Conservation (phyloP, 2,113 vertebrate genomes). For the Tetrao urogallus region DNA sequence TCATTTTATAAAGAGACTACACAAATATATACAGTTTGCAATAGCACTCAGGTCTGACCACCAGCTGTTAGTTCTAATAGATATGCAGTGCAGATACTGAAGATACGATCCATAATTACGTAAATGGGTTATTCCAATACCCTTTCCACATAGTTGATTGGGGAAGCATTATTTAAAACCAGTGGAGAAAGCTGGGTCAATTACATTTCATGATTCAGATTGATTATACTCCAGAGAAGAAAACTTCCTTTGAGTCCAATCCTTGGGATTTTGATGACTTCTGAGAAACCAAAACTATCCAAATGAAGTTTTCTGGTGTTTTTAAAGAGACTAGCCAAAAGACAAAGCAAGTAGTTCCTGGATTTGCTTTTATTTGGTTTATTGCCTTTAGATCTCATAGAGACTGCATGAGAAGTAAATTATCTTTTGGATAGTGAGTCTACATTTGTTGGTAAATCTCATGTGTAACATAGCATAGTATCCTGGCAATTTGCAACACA, state of each 20-base stretch:
- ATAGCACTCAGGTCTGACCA: not conserved
- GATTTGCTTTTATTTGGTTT: constrained; percentile 1
- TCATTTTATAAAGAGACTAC: not conserved
- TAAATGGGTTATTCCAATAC: not conserved
- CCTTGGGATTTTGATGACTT: not conserved
- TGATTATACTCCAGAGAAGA: not conserved
- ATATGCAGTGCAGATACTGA: not conserved
- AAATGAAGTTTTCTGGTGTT: not conserved
- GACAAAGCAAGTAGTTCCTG: not conserved
- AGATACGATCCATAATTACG: not conserved
- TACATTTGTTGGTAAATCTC: not conserved
- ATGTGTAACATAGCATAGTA: not conserved
- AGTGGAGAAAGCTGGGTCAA: not conserved
- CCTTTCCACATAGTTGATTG: not conserved
- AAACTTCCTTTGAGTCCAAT: not conserved
- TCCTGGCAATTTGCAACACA: not conserved
- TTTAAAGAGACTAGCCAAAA: constrained; percentile 9
- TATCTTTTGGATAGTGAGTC: not conserved
- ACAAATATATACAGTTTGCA: not conserved
- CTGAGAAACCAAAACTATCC: not conserved
- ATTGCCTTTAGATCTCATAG: not conserved
- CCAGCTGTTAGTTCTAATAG: not conserved
- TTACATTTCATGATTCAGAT: not conserved
- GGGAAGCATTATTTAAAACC: constrained; percentile 6
- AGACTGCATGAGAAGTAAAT: not conserved